These are phyloP conservation scores for Ginglymostoma cirratum DNA, from an alignment of 2,113 vertebrate species.

Conservation along the genomic window DNA sequence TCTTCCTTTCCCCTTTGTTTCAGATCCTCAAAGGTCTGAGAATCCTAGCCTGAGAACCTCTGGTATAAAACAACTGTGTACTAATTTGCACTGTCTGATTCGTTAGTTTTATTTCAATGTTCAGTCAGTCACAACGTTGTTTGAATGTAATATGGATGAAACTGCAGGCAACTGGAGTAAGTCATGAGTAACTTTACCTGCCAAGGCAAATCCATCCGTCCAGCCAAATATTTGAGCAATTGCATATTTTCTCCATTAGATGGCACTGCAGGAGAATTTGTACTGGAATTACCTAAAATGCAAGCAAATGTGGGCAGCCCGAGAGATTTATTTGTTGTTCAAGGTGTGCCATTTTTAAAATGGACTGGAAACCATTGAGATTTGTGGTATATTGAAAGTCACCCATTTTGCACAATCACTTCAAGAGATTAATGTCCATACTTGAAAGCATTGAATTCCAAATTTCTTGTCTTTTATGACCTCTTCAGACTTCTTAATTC, in stretches of 20 bases:
- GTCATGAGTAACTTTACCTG: not conserved
- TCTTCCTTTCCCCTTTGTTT: not conserved
- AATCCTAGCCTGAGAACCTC: no score
- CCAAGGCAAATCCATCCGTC: not conserved
- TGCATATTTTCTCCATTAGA: not conserved
- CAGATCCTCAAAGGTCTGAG: not conserved
- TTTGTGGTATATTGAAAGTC: not conserved
- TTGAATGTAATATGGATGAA: not conserved
- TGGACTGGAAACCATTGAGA: not conserved
- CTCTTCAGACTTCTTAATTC: not conserved
- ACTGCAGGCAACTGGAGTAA: not conserved
- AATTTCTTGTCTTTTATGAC: not conserved
- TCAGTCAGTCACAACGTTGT: not conserved
- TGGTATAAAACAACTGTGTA: not conserved
- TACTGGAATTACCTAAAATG: not conserved
- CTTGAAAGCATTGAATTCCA: not conserved
- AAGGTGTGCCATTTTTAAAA: not conserved
- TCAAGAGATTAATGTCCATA: not conserved
- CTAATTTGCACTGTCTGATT: not conserved
- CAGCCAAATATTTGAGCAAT: not conserved
- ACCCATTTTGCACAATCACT: not conserved
- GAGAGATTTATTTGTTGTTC: not conserved
- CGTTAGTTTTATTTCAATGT: not conserved
- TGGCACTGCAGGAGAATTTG: slow-evolving; percentile 25
- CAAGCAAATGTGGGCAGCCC: not conserved